phyloP scores from a whole-genome alignment of 2,888 invertebrate genomes.

The Steromphala cineraria region DNA sequence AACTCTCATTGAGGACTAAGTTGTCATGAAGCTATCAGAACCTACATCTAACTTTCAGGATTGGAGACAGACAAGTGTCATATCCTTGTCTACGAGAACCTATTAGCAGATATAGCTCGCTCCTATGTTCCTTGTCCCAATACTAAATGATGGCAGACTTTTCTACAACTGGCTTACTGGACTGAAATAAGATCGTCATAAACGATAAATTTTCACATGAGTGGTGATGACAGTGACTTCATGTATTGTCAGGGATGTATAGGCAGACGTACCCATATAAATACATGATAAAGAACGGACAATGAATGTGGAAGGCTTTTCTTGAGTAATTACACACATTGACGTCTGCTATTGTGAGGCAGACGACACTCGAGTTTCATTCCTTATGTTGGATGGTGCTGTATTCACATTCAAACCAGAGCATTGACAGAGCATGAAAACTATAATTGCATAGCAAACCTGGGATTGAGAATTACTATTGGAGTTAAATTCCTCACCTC shows the following conservation, averaged over 20 bases:
- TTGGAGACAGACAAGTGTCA: no score
- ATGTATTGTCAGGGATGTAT: background rate
- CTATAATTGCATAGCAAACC: background rate
- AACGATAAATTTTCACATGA: no score
- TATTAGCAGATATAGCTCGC: no score
- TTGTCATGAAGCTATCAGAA: no score
- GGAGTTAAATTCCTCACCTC: background rate
- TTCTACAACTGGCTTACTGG: no score
- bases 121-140: no score
- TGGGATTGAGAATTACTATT: background rate
- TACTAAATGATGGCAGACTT: no score
- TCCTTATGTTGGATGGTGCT: background rate
- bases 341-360: background rate
- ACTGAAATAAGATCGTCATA: no score
- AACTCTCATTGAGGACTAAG: no score
- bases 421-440: background rate
- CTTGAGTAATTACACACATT: background rate
- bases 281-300: background rate
- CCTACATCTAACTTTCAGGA: no score
- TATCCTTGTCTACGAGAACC: no score
- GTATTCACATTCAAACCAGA: background rate
- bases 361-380: background rate
- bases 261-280: background rate
- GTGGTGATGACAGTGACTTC: no score
- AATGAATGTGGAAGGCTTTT: background rate